phyloP scores from a whole-genome alignment of 2,113 vertebrate species.

The Muntiacus muntjak region DNA sequence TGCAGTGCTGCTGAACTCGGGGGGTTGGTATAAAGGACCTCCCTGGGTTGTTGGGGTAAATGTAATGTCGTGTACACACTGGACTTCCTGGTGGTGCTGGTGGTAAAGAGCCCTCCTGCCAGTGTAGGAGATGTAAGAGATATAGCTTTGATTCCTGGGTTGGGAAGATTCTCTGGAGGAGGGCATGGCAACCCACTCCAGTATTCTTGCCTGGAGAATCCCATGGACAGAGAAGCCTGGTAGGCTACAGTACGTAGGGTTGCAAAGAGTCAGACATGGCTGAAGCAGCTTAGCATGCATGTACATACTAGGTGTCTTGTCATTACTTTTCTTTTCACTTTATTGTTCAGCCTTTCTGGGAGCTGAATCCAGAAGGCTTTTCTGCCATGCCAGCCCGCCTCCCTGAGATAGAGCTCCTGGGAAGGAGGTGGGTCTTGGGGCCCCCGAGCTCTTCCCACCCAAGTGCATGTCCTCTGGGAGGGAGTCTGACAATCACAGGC shows the following conservation, averaged over 20 bases:
- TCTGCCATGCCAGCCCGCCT: accelerated
- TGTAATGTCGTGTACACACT: no score
- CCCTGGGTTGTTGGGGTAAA: neutral
- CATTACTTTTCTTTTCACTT: neutral
- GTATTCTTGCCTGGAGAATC: neutral
- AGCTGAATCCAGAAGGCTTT: neutral
- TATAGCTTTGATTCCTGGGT: neutral
- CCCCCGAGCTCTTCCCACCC: neutral
- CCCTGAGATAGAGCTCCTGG: neutral
- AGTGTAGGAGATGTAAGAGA: neutral
- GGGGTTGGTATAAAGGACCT: neutral
- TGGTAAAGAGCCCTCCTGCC: neutral
- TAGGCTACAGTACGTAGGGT: neutral
- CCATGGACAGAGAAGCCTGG: neutral
- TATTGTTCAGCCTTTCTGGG: neutral
- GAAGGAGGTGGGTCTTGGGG: neutral
- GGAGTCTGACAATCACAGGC: accelerated
- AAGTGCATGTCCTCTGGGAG: neutral
- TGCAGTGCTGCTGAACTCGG: neutral
- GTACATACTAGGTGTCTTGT: neutral
- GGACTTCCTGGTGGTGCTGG: neutral
- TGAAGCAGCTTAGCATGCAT: neutral
- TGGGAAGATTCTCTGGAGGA: neutral
- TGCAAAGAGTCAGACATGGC: neutral
- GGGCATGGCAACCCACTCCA: neutral